Conservation (phyloP, 2,797 vertebrate genomes). For the Sebastes goodei region DNA sequence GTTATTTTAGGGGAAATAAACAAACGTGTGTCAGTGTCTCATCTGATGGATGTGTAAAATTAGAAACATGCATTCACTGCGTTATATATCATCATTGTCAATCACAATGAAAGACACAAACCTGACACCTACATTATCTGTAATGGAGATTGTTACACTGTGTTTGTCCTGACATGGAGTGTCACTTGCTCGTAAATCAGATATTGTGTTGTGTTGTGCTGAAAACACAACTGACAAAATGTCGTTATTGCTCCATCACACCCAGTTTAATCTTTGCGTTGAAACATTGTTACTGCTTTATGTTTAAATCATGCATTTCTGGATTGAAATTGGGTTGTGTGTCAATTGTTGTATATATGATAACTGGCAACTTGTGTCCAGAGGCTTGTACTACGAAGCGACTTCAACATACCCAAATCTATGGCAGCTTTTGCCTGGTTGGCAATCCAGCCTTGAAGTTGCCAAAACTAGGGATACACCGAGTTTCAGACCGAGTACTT, state of each 20-base stretch:
- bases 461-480: not conserved
- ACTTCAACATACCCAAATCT: too few species aligned
- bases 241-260: not conserved
- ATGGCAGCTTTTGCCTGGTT: not conserved
- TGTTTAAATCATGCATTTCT: not conserved
- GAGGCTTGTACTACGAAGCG: too few species aligned
- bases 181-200: not conserved
- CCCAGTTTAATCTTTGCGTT: not conserved
- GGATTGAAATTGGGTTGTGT: not conserved
- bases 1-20: not conserved
- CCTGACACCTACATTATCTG: not conserved
- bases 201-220: not conserved
- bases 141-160: not conserved
- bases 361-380: not conserved
- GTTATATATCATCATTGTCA: not conserved
- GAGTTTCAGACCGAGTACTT: too few species aligned
- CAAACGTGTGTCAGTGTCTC: not conserved
- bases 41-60: not conserved
- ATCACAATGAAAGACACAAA: not conserved
- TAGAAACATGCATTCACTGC: not conserved
- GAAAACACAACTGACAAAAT: not conserved
- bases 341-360: not conserved
- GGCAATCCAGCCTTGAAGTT: not conserved
- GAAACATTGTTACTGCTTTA: not conserved
- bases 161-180: not conserved